These are phyloP conservation scores for Athene noctua DNA, from an alignment of 2,113 vertebrate species.

Conservation along the genomic window DNA sequence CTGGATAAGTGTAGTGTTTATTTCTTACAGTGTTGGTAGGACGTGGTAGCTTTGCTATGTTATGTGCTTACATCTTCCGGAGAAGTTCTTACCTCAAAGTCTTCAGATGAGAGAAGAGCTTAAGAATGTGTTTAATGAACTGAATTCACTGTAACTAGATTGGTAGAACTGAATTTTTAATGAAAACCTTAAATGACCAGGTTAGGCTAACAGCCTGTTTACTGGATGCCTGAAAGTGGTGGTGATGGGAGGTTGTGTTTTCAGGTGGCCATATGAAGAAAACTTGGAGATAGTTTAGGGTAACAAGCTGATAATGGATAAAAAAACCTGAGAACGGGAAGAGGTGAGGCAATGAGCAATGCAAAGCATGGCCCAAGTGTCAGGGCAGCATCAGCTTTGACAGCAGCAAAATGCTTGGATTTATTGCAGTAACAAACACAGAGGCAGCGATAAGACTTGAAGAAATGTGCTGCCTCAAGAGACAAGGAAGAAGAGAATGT, in stretches of 20 bases:
- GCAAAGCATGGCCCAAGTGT: neutral
- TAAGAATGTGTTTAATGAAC: neutral
- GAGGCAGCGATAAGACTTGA: neutral
- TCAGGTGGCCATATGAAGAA: neutral
- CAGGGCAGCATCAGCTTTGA: neutral
- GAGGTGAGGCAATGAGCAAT: neutral
- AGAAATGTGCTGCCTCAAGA: neutral
- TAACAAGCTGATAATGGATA: neutral
- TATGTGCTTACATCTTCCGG: neutral
- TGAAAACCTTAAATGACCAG: neutral
- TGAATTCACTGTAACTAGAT: neutral
- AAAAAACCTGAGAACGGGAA: neutral
- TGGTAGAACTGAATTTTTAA: neutral
- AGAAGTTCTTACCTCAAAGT: neutral
- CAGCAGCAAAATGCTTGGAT: neutral
- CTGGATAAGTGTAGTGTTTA: neutral
- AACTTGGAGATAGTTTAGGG: neutral
- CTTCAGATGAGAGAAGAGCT: neutral
- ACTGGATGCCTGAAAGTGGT: neutral
- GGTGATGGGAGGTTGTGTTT: neutral
- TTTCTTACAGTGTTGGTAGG: neutral
- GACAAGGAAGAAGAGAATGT: neutral
- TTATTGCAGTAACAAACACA: neutral
- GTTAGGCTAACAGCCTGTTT: neutral
- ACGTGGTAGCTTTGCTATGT: neutral